These are phyloP conservation scores for Lymantria monacha DNA, from an alignment of 2,888 invertebrate species.

Conservation along the genomic window DNA sequence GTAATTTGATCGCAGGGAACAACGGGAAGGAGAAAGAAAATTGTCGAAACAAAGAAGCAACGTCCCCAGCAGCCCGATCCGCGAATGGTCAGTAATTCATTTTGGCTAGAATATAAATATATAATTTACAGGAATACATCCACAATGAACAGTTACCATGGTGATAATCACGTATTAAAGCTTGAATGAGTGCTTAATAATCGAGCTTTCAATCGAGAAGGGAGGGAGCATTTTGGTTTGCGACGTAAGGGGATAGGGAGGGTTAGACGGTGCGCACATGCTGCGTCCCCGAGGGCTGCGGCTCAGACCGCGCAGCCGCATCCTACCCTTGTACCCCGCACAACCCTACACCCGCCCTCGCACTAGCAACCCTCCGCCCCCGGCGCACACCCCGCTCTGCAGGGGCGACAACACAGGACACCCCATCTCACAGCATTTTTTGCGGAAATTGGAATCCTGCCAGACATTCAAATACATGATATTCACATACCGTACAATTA, in stretches of 20 bases:
- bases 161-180: conserved; percentile 54
- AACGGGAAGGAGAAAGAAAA: conserved; percentile 85
- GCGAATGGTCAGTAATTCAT: conserved; percentile 80
- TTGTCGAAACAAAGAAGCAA: conserved; percentile 86
- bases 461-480: conserved; percentile 45
- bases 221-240: conserved; percentile 40
- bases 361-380: conserved; percentile 38
- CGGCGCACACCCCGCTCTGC: conserved; percentile 55
- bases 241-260: conserved; percentile 31
- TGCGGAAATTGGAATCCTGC: conserved; percentile 73
- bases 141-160: conserved; percentile 44
- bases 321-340: conserved; percentile 37
- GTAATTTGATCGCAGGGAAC: conserved; percentile 83
- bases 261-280: conserved; percentile 49
- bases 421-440: conserved; percentile 63
- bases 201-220: conserved; percentile 50
- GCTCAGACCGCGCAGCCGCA: conserved; percentile 57
- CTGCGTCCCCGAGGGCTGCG: conserved; percentile 52
- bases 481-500: conserved; percentile 15
- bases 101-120: background rate
- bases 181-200: conserved; percentile 73
- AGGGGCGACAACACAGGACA: conserved; percentile 55
- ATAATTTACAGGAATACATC: conserved; percentile 19
- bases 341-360: conserved; percentile 26
- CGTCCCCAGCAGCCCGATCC: conserved; percentile 86